A percentile compares a stretch with the other conserved stretches of the same genome.
phyloP scores from a whole-genome alignment of 2,113 vertebrate genomes.

The Panurus biarmicus region DNA sequence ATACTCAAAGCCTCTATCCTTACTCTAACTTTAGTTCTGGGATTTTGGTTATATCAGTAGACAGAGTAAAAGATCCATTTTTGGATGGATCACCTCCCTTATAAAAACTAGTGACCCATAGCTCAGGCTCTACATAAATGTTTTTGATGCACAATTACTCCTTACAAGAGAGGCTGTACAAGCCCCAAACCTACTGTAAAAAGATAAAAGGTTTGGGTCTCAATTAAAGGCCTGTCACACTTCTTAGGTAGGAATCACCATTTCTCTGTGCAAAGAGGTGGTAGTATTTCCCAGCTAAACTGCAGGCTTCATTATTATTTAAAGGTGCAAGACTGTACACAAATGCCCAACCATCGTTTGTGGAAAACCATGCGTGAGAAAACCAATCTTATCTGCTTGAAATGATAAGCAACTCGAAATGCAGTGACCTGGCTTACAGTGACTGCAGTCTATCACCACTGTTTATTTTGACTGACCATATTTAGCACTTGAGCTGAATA shows the following conservation, averaged over 20 bases:
- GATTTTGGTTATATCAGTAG: not conserved
- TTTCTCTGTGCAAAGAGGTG: not conserved
- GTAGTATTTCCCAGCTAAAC: not conserved
- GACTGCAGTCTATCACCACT: not conserved
- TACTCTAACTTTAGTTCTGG: not conserved
- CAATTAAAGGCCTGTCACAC: not conserved
- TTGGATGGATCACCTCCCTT: not conserved
- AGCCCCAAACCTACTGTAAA: not conserved
- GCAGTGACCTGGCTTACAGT: not conserved
- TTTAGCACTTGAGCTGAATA: not conserved
- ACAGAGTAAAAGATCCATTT: not conserved
- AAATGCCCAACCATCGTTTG: not conserved
- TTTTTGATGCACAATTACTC: not conserved
- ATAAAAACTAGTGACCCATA: not conserved
- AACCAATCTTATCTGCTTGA: not conserved
- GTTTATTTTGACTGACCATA: not conserved
- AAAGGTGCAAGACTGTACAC: not conserved
- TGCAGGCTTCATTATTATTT: not conserved
- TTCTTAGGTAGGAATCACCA: not conserved
- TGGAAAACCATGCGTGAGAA: not conserved
- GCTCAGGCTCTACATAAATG: not conserved
- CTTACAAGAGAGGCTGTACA: not conserved
- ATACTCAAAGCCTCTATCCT: not conserved
- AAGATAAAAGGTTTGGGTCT: not conserved
- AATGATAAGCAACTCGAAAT: not conserved